Percentiles rank a stretch among this genome's conserved stretches.
phyloP scores from a whole-genome alignment of 1,140 invertebrate genomes.

The Drosophila nikananu region DNA sequence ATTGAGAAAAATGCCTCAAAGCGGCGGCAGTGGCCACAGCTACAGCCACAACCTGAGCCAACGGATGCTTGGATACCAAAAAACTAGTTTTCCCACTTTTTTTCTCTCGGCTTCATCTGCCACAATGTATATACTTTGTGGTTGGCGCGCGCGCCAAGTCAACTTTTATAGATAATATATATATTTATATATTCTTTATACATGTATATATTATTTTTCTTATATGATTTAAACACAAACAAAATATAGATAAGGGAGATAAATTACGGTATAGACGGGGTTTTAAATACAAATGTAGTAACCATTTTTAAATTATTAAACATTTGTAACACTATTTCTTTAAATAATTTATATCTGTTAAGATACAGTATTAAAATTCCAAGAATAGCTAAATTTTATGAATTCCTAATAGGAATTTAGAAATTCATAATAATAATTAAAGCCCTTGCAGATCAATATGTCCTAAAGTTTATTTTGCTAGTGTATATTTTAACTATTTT shows the following conservation, averaged over 20 bases:
- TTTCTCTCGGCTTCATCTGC: slow-evolving; percentile 27
- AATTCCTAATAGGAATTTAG: too few species aligned
- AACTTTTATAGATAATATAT: slow-evolving; percentile 60
- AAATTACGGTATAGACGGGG: neutral
- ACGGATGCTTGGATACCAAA: slow-evolving; percentile 79
- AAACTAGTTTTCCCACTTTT: slow-evolving; percentile 83
- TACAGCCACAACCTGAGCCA: slow-evolving; percentile 72
- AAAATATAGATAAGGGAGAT: neutral
- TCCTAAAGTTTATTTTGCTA: too few species aligned
- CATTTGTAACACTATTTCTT: neutral
- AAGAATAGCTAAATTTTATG: too few species aligned
- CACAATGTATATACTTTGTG: slow-evolving; percentile 47
- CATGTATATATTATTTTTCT: slow-evolving; percentile 44
- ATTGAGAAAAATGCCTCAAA: slow-evolving; percentile 71
- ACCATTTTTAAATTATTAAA: neutral
- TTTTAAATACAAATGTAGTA: neutral
- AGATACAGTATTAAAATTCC: too few species aligned
- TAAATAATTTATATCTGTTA: neutral
- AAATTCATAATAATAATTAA: too few species aligned
- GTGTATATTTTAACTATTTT: too few species aligned
- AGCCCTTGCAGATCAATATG: too few species aligned
- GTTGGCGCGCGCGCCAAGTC: slow-evolving; percentile 72
- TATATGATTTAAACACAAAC: slow-evolving; percentile 34
- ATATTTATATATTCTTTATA: slow-evolving; percentile 15
- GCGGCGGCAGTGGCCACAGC: slow-evolving; percentile 38